Evolutionary conservation across 2,888 invertebrate species (phyloP).

Genomic region (Drosophila meridionalis): DNA sequence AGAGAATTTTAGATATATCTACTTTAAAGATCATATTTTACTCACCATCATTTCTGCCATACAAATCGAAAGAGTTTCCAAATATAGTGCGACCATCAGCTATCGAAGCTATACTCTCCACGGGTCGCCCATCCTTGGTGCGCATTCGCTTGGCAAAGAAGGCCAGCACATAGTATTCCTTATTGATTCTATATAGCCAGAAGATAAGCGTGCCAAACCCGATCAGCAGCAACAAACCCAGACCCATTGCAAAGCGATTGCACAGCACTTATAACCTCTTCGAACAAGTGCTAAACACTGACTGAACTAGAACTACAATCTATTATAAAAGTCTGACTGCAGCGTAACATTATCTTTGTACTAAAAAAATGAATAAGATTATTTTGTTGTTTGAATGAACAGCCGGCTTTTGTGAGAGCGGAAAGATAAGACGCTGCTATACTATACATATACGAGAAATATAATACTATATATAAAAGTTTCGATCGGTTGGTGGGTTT

Average conservation of each 20-base stretch:
- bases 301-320: conserved; percentile 7
- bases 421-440: no score
- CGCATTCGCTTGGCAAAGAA: conserved; percentile 63
- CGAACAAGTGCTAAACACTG: background rate
- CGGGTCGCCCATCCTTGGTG: conserved; percentile 67
- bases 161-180: conserved; percentile 56
- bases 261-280: background rate
- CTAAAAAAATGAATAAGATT: no score
- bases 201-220: conserved; percentile 34
- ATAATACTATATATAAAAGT: no score
- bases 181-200: conserved; percentile 63
- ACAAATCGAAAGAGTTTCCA: conserved; percentile 76
- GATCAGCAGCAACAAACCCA: conserved; percentile 40
- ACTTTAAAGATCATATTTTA: background rate
- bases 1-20: no score
- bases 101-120: conserved; percentile 62
- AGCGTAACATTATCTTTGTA: no score
- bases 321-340: no score
- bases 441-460: no score
- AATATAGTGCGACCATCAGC: conserved; percentile 70
- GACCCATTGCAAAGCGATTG: conserved; percentile 17
- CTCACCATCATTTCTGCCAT: conserved; percentile 51
- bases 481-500: no score
- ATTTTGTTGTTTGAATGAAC: no score
- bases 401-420: no score